Percentiles rank a stretch among this genome's conserved stretches.
These are phyloP conservation scores for Aspidapion aeneum DNA, from an alignment of 2,888 invertebrate genomes.

Conservation along the genomic window DNA sequence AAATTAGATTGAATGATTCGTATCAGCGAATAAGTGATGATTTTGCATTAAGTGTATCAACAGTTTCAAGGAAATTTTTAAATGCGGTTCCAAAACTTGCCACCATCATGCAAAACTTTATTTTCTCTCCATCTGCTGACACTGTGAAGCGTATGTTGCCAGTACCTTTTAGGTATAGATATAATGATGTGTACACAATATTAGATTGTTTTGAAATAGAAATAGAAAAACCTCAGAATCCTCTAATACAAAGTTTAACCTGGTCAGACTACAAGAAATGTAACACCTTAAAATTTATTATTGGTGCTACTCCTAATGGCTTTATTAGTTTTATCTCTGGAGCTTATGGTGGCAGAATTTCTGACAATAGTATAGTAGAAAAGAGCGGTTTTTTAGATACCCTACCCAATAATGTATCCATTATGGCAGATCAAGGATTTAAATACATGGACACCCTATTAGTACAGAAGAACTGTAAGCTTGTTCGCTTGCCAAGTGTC, in stretches of 20 bases:
- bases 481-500: too few relatives aligned
- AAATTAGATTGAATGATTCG: neutral
- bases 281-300: constrained; percentile 31
- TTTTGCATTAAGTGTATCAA: constrained; percentile 2
- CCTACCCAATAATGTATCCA: too few relatives aligned
- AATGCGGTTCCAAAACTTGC: neutral
- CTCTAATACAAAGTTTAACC: constrained; percentile 36
- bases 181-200: constrained; percentile 26
- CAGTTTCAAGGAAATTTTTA: neutral
- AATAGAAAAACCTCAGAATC: constrained; percentile 39
- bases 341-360: constrained; percentile 33
- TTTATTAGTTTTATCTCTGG: constrained; percentile 29
- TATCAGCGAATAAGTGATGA: neutral
- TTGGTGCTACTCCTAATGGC: constrained; percentile 31
- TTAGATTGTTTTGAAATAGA: constrained; percentile 43
- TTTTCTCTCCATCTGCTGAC: neutral
- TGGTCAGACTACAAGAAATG: constrained; percentile 40
- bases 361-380: too few relatives aligned
- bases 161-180: neutral
- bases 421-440: too few relatives aligned
- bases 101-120: constrained; percentile 1
- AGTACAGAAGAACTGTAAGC: too few relatives aligned
- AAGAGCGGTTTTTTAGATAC: too few relatives aligned
- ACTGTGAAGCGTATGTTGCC: neutral
- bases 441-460: too few relatives aligned